phyloP scores from a whole-genome alignment of 2,797 vertebrate genomes.

The Epinephelus coioides region DNA sequence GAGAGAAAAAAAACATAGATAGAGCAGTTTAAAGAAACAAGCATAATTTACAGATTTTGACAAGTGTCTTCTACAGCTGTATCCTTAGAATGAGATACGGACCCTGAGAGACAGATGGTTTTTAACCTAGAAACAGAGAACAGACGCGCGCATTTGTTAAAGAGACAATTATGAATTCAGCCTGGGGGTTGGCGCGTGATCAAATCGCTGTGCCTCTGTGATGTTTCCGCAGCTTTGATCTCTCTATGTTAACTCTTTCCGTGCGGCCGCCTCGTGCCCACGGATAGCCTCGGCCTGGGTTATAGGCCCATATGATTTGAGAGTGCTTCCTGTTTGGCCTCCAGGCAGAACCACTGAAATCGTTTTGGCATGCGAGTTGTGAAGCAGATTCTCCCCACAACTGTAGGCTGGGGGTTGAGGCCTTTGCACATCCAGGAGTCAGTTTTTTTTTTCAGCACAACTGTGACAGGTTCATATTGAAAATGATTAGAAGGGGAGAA shows the following conservation, averaged over 20 bases:
- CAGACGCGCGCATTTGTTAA: slow-evolving; percentile 63
- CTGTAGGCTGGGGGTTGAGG: slow-evolving; percentile 24
- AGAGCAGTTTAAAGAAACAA: background rate
- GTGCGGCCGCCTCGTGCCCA: slow-evolving; percentile 41
- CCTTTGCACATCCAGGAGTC: slow-evolving; percentile 22
- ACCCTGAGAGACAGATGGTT: slow-evolving; percentile 47
- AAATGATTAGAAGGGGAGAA: background rate
- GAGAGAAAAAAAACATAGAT: background rate
- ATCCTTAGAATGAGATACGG: slow-evolving; percentile 25
- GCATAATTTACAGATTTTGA: slow-evolving; percentile 8
- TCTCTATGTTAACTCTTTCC: slow-evolving; percentile 68
- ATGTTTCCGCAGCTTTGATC: slow-evolving; percentile 81
- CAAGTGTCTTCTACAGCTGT: background rate
- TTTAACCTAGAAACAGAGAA: slow-evolving; percentile 66
- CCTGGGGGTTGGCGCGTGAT: slow-evolving; percentile 65
- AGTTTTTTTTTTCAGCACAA: background rate
- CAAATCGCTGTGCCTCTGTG: slow-evolving; percentile 66
- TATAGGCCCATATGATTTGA: slow-evolving; percentile 44
- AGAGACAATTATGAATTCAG: slow-evolving; percentile 74
- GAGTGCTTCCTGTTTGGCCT: slow-evolving; percentile 57
- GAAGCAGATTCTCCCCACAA: slow-evolving; percentile 44
- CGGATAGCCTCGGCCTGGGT: slow-evolving; percentile 7
- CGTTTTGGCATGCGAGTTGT: slow-evolving; percentile 67
- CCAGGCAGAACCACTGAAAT: slow-evolving; percentile 64
- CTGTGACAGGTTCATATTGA: slow-evolving; percentile 24